Conservation (phyloP, 2,113 vertebrate species). For the Sinocyclocheilus anshuiensis region DNA sequence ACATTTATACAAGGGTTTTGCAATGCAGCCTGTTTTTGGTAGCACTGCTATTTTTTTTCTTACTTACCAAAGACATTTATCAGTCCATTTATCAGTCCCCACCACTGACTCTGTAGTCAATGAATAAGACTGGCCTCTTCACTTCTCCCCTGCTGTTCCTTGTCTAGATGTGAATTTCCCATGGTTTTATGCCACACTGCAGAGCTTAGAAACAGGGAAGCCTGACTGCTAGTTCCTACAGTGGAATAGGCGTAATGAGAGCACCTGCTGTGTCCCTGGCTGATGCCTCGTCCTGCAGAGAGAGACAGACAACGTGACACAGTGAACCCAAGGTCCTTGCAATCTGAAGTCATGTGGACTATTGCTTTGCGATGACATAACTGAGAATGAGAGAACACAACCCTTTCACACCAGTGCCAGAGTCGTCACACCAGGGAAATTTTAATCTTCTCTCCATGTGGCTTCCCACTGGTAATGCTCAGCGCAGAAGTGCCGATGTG, state of each 20-base stretch:
- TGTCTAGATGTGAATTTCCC: constrained; percentile 1
- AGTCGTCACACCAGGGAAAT: constrained; percentile 22
- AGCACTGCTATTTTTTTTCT: not conserved
- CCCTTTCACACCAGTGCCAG: not conserved
- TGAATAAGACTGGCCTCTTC: constrained; percentile 21
- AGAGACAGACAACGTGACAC: constrained; percentile 15
- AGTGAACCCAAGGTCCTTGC: constrained; percentile 2
- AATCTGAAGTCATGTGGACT: not conserved
- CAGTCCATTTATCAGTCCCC: not conserved
- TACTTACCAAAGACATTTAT: constrained; percentile 3
- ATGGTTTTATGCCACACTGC: constrained; percentile 24
- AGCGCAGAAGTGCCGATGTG: constrained; percentile 43
- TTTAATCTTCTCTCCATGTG: constrained; percentile 51
- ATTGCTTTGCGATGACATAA: constrained; percentile 47
- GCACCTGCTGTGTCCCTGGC: constrained; percentile 6
- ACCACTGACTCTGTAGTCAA: constrained; percentile 16
- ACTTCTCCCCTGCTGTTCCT: constrained; percentile 1
- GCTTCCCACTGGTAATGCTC: constrained; percentile 41
- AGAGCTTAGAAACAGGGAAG: constrained; percentile 32
- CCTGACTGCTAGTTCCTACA: constrained; percentile 12
- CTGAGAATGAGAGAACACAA: constrained; percentile 30
- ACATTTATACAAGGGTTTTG: not conserved
- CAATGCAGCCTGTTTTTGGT: not conserved
- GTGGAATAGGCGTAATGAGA: constrained; percentile 20
- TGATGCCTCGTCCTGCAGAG: not conserved